Conservation (phyloP, 2,113 vertebrate species). For the Crotalus helleri region DNA sequence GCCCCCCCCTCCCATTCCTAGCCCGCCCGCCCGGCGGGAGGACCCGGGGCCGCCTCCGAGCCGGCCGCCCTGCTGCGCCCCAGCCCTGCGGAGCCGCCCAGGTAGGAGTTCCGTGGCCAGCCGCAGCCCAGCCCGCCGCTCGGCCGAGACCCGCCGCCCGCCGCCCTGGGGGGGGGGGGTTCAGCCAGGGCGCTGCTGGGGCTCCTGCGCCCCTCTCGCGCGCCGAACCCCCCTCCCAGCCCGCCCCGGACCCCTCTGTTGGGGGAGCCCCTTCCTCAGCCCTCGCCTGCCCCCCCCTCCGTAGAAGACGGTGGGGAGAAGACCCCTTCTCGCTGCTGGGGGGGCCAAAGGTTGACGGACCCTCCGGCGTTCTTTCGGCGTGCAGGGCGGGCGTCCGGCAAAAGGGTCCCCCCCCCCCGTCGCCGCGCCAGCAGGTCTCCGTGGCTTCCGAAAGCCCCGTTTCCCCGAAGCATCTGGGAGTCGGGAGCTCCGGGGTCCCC, state of each 20-base stretch:
- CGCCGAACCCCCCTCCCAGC: no score
- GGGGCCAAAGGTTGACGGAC: neutral
- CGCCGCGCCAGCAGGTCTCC: neutral
- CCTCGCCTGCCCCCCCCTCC: neutral
- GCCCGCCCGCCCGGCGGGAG: no score
- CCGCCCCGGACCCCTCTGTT: neutral
- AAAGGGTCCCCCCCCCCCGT: no score
- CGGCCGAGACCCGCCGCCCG: neutral
- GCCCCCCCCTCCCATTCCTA: no score
- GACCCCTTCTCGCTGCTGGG: neutral
- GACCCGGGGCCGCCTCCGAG: neutral
- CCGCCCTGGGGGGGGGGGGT: neutral
- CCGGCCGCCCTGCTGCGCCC: neutral
- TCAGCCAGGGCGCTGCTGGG: neutral
- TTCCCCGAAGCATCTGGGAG: neutral
- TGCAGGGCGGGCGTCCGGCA: no score
- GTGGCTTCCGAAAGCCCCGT: neutral
- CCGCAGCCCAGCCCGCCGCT: neutral
- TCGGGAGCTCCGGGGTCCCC: neutral
- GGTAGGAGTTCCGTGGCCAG: neutral
- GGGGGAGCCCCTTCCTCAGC: neutral
- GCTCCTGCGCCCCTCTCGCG: neutral
- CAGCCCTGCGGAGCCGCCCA: neutral
- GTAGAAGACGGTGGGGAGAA: neutral
- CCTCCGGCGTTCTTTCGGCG: neutral